Evolutionary conservation across 2,797 vertebrate species (phyloP).

Genomic region (Ctenopoma multispine): DNA sequence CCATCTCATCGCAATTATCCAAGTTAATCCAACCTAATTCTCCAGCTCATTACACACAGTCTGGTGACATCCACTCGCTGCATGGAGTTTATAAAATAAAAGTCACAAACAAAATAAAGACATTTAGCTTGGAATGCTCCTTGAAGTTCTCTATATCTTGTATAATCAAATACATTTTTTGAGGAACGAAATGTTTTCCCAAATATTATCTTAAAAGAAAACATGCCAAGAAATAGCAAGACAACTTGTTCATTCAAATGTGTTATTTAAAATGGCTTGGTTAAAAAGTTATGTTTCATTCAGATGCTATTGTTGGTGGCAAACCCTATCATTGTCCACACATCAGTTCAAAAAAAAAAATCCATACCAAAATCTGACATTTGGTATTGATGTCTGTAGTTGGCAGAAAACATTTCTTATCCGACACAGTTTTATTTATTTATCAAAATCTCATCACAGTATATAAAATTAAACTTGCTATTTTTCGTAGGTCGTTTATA

Average conservation of each 20-base stretch:
- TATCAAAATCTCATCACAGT: no score
- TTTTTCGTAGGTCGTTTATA: neutral
- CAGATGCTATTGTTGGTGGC: no score
- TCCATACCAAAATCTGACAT: slow-evolving; percentile 33
- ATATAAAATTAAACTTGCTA: no score
- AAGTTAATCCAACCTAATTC: slow-evolving; percentile 63
- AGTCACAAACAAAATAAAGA: slow-evolving; percentile 34
- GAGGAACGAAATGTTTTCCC: neutral
- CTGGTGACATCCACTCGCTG: slow-evolving; percentile 29
- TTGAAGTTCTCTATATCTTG: slow-evolving; percentile 2
- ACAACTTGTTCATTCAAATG: no score
- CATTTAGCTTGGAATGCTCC: neutral
- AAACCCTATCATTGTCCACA: neutral
- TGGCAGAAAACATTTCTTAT: neutral
- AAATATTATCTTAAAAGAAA: neutral
- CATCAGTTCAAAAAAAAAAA: slow-evolving; percentile 10
- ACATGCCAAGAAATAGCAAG: neutral
- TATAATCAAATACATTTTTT: neutral
- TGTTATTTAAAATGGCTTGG: no score
- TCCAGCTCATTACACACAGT: slow-evolving; percentile 59
- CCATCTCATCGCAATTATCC: slow-evolving; percentile 66
- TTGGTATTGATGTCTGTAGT: slow-evolving; percentile 11
- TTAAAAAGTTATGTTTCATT: no score
- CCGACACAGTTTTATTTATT: no score
- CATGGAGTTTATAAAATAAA: slow-evolving; percentile 40